These are phyloP conservation scores for Hyposmocoma kahamanoa DNA, from an alignment of 1,140 invertebrate genomes.

Conservation along the genomic window DNA sequence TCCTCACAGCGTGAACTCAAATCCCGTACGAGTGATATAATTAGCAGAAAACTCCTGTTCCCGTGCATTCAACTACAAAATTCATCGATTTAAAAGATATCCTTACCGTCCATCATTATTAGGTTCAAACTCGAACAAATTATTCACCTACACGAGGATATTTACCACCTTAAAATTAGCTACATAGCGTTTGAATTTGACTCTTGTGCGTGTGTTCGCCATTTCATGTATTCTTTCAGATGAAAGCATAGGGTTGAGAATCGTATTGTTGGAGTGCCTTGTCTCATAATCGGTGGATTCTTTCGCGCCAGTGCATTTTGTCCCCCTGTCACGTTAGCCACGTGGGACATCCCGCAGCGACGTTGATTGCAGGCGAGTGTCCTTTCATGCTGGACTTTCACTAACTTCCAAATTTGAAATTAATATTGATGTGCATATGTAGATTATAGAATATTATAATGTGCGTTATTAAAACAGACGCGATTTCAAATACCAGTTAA, in stretches of 20 bases:
- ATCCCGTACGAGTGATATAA: constrained; percentile 34
- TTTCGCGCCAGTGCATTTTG: constrained; percentile 21
- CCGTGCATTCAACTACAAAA: constrained; percentile 23
- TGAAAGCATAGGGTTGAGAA: constrained; percentile 9
- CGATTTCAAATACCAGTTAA: too few species aligned
- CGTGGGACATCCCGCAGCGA: constrained; percentile 52
- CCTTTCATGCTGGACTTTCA: constrained; percentile 47
- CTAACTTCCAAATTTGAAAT: too few species aligned
- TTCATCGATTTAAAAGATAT: too few species aligned
- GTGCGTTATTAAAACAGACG: too few species aligned
- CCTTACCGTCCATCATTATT: too few species aligned
- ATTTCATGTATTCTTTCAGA: too few species aligned
- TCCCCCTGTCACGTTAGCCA: constrained; percentile 28
- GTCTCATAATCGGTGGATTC: constrained; percentile 22
- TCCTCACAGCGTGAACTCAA: constrained; percentile 24
- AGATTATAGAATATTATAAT: too few species aligned
- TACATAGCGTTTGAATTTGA: background rate
- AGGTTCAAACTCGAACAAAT: too few species aligned
- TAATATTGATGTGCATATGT: too few species aligned
- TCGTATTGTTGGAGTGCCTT: background rate
- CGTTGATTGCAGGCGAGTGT: constrained; percentile 51
- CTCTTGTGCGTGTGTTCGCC: too few species aligned
- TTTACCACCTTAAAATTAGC: too few species aligned
- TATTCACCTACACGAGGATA: too few species aligned
- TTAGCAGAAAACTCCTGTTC: constrained; percentile 42